Percentiles rank a stretch among this genome's conserved stretches.
Evolutionary conservation across 2,888 invertebrate species (phyloP).

Genomic region (Fabriciana adippe): DNA sequence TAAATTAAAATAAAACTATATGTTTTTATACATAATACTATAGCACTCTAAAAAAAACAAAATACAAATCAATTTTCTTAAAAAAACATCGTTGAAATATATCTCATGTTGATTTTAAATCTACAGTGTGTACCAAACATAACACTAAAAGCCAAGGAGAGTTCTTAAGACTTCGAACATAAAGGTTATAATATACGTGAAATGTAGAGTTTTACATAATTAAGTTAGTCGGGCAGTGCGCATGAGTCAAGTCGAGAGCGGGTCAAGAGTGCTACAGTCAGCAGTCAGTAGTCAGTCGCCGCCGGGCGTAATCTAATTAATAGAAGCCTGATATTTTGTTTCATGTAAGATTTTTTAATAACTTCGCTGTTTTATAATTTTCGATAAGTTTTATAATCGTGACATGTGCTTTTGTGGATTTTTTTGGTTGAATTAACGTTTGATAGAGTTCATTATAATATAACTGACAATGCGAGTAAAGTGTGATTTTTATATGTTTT

Average conservation of each 20-base stretch:
- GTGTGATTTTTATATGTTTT: too few species aligned
- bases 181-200: slow-evolving; percentile 13
- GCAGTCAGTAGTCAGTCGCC: slow-evolving; percentile 44
- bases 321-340: slow-evolving; percentile 20
- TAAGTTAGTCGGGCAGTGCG: slow-evolving; percentile 54
- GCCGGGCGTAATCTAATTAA: slow-evolving; percentile 57
- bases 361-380: background rate
- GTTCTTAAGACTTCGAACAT: slow-evolving; percentile 13
- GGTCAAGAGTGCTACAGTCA: slow-evolving; percentile 46
- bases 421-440: too few species aligned
- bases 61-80: too few species aligned
- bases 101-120: background rate
- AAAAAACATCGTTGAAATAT: background rate
- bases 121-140: background rate
- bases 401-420: slow-evolving; percentile 2
- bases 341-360: slow-evolving; percentile 17
- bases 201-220: slow-evolving; percentile 43
- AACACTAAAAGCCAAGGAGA: slow-evolving; percentile 1
- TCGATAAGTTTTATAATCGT: background rate
- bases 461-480: too few species aligned
- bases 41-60: too few species aligned
- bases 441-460: too few species aligned
- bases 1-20: too few species aligned
- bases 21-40: too few species aligned
- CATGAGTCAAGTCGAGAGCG: slow-evolving; percentile 60